Conservation (phyloP, 35 echinoderm and acorn worm genomes). For the Chiridota heheva region DNA sequence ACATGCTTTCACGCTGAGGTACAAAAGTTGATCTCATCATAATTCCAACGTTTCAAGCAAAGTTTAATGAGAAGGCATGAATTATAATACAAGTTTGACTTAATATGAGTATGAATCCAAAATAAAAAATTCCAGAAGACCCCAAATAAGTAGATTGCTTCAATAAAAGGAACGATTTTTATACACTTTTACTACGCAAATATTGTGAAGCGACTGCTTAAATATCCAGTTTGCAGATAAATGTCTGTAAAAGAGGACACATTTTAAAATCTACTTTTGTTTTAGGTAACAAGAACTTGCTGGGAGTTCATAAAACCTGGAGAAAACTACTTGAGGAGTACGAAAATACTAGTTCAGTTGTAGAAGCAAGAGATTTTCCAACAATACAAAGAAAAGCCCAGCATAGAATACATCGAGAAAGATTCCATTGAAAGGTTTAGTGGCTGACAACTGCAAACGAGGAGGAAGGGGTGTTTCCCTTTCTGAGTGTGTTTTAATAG, state of each 20-base stretch:
- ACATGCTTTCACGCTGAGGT: too few species aligned
- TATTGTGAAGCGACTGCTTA: neutral
- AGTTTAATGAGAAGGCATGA: too few species aligned
- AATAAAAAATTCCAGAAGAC: neutral
- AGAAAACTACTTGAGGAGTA: slow-evolving; percentile 49
- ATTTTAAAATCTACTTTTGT: neutral
- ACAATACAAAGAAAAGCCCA: neutral
- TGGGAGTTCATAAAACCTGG: slow-evolving; percentile 56
- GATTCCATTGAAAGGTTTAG: neutral
- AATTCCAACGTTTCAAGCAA: too few species aligned
- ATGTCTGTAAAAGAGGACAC: neutral
- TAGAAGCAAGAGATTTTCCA: neutral
- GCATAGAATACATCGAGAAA: neutral
- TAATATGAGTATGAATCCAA: neutral
- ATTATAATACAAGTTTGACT: too few species aligned
- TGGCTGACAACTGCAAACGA: too few species aligned
- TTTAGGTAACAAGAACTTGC: slow-evolving; percentile 72
- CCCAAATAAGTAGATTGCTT: neutral
- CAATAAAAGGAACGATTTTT: neutral
- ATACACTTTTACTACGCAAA: neutral
- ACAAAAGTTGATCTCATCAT: too few species aligned
- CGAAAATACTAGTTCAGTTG: neutral
- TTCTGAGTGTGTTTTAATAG: too few species aligned
- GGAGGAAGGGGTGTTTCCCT: too few species aligned
- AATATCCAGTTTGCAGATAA: neutral